Evolutionary conservation across 2,113 vertebrate species (phyloP).

Genomic region (Phocoena sinus): DNA sequence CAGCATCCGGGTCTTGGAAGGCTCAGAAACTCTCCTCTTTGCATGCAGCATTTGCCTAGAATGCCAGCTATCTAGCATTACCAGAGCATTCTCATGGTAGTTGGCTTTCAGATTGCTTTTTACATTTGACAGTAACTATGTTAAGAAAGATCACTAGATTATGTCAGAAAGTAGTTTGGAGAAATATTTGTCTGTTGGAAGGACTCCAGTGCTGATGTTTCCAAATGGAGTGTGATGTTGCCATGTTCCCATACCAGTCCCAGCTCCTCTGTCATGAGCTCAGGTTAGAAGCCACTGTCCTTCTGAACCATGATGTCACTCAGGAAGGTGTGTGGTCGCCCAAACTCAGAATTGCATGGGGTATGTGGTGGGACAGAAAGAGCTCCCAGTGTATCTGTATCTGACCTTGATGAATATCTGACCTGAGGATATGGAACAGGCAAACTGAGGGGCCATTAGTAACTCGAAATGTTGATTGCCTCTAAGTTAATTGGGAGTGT

Average conservation of each 20-base stretch:
- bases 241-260: background rate
- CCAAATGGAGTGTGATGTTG: background rate
- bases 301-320: background rate
- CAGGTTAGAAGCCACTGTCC: background rate
- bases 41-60: no score
- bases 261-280: background rate
- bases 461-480: background rate
- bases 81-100: background rate
- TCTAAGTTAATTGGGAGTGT: background rate
- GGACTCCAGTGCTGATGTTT: background rate
- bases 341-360: background rate
- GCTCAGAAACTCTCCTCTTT: background rate
- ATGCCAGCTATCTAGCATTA: background rate
- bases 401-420: no score
- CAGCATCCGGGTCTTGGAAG: background rate
- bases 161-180: background rate
- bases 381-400: accelerated
- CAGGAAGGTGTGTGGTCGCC: background rate
- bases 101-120: background rate
- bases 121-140: background rate
- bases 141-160: background rate
- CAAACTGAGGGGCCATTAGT: background rate
- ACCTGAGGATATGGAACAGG: background rate
- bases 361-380: background rate
- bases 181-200: background rate